Conservation (phyloP, 2,888 invertebrate species). For the Lobophora halterata region DNA sequence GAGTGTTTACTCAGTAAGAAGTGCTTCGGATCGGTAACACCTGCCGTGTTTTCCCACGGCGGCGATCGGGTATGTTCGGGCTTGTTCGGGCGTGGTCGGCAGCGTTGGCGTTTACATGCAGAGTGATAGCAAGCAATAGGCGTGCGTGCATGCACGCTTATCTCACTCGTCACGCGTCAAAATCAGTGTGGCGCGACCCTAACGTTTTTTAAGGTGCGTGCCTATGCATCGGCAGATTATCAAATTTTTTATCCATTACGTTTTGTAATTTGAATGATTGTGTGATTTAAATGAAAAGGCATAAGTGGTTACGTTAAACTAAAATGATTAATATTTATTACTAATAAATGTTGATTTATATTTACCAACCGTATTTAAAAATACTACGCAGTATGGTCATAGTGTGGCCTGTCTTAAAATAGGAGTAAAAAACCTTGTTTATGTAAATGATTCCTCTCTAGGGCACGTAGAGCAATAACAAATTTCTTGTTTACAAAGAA, state of each 20-base stretch:
- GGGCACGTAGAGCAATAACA: no score
- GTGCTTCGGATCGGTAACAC: constrained; percentile 76
- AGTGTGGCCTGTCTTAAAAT: no score
- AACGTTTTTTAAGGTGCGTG: constrained; percentile 45
- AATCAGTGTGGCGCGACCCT: constrained; percentile 51
- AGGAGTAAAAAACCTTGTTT: background rate
- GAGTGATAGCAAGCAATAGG: constrained; percentile 37
- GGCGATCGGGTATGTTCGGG: constrained; percentile 65
- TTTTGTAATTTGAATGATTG: constrained; percentile 21
- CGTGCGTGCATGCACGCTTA: constrained; percentile 38
- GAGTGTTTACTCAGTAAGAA: constrained; percentile 80
- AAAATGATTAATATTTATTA: no score
- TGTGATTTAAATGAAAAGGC: constrained; percentile 25
- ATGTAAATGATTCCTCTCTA: background rate
- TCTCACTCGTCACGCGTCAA: constrained; percentile 54
- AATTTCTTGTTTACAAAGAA: constrained; percentile 7
- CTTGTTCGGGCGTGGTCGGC: constrained; percentile 47
- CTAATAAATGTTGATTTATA: no score
- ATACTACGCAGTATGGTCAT: no score
- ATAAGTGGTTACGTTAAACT: constrained; percentile 1
- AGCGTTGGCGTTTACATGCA: constrained; percentile 50
- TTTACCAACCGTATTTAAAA: no score
- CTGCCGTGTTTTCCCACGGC: constrained; percentile 78
- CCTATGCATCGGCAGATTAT: constrained; percentile 36
- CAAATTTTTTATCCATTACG: constrained; percentile 27